Evolutionary conservation across 1,140 invertebrate genomes (phyloP).

Genomic region (Cheumatopsyche charites): DNA sequence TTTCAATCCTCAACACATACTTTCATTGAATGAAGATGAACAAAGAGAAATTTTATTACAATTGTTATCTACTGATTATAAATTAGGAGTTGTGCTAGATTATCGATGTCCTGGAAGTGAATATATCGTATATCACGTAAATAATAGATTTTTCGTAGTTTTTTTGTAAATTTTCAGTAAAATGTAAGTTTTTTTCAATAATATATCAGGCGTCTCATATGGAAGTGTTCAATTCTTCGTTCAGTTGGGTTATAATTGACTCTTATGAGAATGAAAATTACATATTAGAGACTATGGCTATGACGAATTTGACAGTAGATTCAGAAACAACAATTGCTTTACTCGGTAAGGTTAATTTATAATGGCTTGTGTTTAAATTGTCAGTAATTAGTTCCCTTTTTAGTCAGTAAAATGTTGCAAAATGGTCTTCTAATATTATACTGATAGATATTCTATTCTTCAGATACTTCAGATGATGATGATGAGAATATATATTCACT

Average conservation of each 20-base stretch:
- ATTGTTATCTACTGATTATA: not conserved
- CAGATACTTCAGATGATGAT: not conserved
- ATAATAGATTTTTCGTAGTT: too few relatives aligned
- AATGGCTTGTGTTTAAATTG: not conserved
- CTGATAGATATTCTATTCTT: conserved; percentile 17
- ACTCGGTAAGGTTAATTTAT: not conserved
- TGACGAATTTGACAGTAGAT: conserved; percentile 30
- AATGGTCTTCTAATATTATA: too few relatives aligned
- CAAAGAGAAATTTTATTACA: not conserved
- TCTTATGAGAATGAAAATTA: not conserved
- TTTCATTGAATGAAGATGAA: not conserved
- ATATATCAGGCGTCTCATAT: conserved; percentile 32
- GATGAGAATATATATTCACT: not conserved
- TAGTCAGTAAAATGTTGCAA: too few relatives aligned
- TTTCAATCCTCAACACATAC: not conserved
- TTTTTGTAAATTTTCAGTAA: too few relatives aligned
- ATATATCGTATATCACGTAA: conserved; percentile 27
- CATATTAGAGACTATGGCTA: not conserved
- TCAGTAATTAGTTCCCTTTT: too few relatives aligned
- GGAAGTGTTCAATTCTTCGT: conserved; percentile 39
- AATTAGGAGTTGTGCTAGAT: conserved; percentile 29
- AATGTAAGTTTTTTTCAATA: too few relatives aligned
- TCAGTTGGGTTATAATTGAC: conserved; percentile 37
- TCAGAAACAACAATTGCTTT: conserved; percentile 30
- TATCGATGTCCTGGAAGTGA: conserved; percentile 16